Percentiles rank a stretch among this genome's conserved stretches.
Conservation (phyloP, 1,140 invertebrate species). For the Neodiprion lecontei region DNA sequence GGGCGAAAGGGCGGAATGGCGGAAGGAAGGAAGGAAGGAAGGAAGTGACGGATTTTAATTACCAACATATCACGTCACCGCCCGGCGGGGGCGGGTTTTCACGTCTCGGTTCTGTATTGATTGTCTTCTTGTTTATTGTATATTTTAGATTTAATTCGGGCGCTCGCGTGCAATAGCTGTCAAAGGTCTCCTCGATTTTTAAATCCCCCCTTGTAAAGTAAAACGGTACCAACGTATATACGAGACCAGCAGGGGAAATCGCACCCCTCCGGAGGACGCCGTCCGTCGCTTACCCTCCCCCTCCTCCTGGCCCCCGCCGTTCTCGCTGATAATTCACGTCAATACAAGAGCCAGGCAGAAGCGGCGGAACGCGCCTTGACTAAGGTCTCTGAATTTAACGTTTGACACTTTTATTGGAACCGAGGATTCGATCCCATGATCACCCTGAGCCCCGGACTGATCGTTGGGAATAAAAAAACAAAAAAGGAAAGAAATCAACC, state of each 20-base stretch:
- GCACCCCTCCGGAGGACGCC: conserved; percentile 44
- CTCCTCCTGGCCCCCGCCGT: background rate
- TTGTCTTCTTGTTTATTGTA: conserved; percentile 62
- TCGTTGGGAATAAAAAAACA: conserved; percentile 6
- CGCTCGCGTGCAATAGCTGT: background rate
- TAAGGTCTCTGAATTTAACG: conserved; percentile 29
- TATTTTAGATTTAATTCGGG: conserved; percentile 63
- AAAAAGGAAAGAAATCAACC: conserved; percentile 28
- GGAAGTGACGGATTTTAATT: conserved; percentile 53
- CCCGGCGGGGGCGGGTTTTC: conserved; percentile 47
- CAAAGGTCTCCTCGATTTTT: conserved; percentile 7
- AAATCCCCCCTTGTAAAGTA: background rate
- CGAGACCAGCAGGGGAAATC: conserved; percentile 49
- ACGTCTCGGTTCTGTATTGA: conserved; percentile 51
- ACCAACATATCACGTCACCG: conserved; percentile 54
- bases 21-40: background rate
- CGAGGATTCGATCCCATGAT: conserved; percentile 37
- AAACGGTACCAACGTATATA: background rate
- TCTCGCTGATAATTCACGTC: conserved; percentile 21
- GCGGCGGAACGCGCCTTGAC: conserved; percentile 9
- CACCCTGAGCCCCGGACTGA: conserved; percentile 17
- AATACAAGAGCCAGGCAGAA: conserved; percentile 15
- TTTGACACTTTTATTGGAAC: conserved; percentile 41
- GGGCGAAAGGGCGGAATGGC: conserved; percentile 1
- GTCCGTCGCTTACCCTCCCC: too few relatives aligned